Base-by-base conservation (phyloP, 1,140 invertebrate genomes). In the Achatina immaculata region DNA sequence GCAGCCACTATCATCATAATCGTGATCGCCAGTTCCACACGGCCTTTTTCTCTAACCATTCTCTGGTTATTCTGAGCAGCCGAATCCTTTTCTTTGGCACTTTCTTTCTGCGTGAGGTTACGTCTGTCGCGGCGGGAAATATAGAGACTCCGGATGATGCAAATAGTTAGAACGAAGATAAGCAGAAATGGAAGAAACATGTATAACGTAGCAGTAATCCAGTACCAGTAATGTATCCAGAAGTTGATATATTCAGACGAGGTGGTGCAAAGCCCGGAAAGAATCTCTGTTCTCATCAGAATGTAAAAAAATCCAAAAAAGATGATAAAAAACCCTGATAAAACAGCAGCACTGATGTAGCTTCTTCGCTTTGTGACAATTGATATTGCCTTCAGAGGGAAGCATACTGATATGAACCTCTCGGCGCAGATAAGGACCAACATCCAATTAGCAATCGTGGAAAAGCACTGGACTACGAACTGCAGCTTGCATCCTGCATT, bases 361-460 rank as follows among this genome's bases (percentile, higher is more conserved):
- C 85, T 81, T 14, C 82, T 83, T 21, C 62, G 76, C 65, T 81
- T 83, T 9, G 83, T 83, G 72, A 86, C 86, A 19, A 87, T 51
- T 28, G 83, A 74, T 16, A 76, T 81, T 14, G 87, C 84, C 78
- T 84, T 85, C 14, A 89, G 78, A 0, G 88, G 88, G 55, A 86
- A 87, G 81, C 81, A 84, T 4, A 89, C 85, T 1, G 88, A 86
- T 9, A 88, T 78, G 58, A 88, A 89, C 16, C 88, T 68, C 80
- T 89, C 88, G 0, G 83, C 42, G 34, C 86, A 86, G 73, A 89
- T 85, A 14, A 83, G 78, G 36, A 87, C 85, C 19, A 89, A 77
- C 43, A 86, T 82, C 88, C 88, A 89, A 68, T 87, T 88, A 31
- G 88, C 68, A 38, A 82, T 71, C 34, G 58, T 68, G 42, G 65